Evolutionary conservation across 2,113 vertebrate species (phyloP), one percentile per base, ranked within the genome.

Genomic region (Piliocolobus tephrosceles): DNA sequence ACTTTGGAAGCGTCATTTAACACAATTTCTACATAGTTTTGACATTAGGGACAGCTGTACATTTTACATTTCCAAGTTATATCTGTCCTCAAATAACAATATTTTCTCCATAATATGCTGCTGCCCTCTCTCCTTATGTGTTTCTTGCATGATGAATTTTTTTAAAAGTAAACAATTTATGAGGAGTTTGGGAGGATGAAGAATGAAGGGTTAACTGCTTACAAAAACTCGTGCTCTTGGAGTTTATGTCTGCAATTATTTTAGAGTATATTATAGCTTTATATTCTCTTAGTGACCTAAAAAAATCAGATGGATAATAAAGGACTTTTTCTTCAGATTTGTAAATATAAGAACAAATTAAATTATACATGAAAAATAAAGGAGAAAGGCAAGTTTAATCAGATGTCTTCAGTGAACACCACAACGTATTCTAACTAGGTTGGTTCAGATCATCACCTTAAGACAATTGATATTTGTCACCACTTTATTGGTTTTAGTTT

Each of bases 141-240:
- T 84, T 88, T 43, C 20, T 79, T 92, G 20, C 8, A 76, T 50
- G 86, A 38, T 96, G 73, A 95, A 89, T 95, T 2, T 68, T 93
- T 97, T 95, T 92, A 79, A 82, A 97, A 86, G 50, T 73, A 97
- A 96, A 92, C 82, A 61, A 92, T 93, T 97, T 95, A 95, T 3
- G 2, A 55, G 23, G 55, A 76, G 0, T 40, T 94, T 27, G 25
- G 38, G 6, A 70, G 14, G 20, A 87, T 18, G 14, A 73, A 73
- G 40, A 94, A 84, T 87, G 64, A 57, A 88, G 66, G 30, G 20
- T 88, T 97, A 96, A 91, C 35, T 58, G 45, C 35, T 40, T 91
- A 82, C 64, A 94, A 88, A 96, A 87, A 45, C 22, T 20, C 75
- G 10, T 95, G 30, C 58, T 75, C 66, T 93, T 92, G n/a, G 96